These are phyloP conservation scores for Clarias pachynema DNA, from an alignment of 2,797 vertebrate species.

Conservation along the genomic window DNA sequence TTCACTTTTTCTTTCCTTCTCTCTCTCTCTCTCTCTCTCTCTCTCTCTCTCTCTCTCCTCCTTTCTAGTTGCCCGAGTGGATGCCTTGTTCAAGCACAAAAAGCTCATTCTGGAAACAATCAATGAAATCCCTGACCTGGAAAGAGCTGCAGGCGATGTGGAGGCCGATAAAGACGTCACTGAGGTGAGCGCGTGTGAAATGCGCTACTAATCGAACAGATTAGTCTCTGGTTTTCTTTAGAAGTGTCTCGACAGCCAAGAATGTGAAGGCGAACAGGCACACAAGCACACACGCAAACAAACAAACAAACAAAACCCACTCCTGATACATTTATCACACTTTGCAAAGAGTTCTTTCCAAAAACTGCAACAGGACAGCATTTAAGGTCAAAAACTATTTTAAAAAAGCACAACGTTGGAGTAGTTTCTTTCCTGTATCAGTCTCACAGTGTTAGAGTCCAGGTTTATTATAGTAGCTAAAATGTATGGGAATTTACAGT, in stretches of 20 bases:
- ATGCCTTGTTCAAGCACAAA: conserved; percentile 66
- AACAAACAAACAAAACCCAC: neutral
- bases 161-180: conserved; percentile 58
- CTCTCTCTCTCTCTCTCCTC: neutral
- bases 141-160: conserved; percentile 42
- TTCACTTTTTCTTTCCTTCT: neutral
- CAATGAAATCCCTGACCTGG: conserved; percentile 50
- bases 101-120: conserved; percentile 66
- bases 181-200: conserved; percentile 64
- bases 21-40: neutral
- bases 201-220: neutral
- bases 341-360: neutral
- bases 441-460: neutral
- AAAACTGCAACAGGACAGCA: neutral
- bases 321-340: neutral
- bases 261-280: no score
- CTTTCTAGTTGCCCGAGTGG: conserved; percentile 65
- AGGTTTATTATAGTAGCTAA: neutral
- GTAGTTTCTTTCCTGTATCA: neutral
- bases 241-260: neutral
- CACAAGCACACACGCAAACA: no score
- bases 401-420: neutral
- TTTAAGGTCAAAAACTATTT: neutral
- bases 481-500: neutral
- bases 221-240: conserved; percentile 2